phyloP scores from a whole-genome alignment of 2,888 invertebrate genomes.

The Eupeodes latifasciatus region DNA sequence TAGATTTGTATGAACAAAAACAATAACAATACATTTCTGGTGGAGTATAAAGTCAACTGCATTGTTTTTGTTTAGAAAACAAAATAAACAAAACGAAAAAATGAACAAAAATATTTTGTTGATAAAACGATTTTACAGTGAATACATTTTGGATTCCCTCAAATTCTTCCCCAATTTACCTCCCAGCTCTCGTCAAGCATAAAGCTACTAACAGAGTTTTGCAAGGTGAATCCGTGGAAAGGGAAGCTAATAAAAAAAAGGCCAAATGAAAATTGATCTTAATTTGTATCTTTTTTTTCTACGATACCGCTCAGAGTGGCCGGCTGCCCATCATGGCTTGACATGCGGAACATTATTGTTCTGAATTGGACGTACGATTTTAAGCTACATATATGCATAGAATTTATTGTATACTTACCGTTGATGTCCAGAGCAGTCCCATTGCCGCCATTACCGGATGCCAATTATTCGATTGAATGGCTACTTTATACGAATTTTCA shows the following conservation, averaged over 20 bases:
- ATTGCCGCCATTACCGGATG: conserved; percentile 55
- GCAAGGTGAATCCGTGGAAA: conserved; percentile 42
- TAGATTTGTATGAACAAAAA: too few relatives aligned
- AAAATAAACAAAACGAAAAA: conserved; percentile 7
- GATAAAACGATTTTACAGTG: conserved; percentile 21
- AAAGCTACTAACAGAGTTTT: neutral
- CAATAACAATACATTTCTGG: neutral
- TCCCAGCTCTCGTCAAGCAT: too few relatives aligned
- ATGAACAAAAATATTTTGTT: conserved; percentile 11
- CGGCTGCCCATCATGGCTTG: conserved; percentile 9
- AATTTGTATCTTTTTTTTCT: conserved; percentile 53
- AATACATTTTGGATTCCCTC: neutral
- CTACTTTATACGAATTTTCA: conserved; percentile 43
- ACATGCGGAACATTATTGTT: conserved; percentile 33
- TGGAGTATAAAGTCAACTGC: conserved; percentile 6
- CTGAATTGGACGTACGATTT: neutral
- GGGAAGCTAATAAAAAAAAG: conserved; percentile 36
- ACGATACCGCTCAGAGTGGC: conserved; percentile 14
- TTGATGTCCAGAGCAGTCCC: neutral
- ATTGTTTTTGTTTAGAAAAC: conserved; percentile 39
- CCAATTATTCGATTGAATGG: conserved; percentile 65
- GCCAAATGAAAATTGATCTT: conserved; percentile 64
- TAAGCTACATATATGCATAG: neutral
- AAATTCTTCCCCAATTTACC: neutral
- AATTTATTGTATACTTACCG: neutral